Conservation (phyloP, 1,140 invertebrate species). For the Pachypeltis micranthus region DNA sequence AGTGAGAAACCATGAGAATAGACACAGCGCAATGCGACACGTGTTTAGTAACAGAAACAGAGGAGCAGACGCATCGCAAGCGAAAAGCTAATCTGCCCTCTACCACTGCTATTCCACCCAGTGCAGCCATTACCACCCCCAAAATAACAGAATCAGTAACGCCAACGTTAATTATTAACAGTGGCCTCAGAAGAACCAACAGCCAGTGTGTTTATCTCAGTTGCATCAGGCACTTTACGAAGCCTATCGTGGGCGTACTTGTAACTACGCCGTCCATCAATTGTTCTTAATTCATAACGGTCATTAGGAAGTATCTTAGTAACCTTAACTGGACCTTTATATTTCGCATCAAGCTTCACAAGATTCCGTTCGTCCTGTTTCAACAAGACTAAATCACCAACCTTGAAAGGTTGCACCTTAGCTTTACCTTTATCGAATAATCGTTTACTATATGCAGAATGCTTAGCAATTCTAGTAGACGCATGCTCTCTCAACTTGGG, state of each 20-base stretch:
- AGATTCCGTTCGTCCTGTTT: not conserved
- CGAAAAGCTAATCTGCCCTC: slow-evolving; percentile 4
- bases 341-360: not conserved
- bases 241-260: slow-evolving; percentile 2
- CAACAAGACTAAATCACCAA: not conserved
- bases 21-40: slow-evolving; percentile 9
- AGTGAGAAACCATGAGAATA: slow-evolving; percentile 1
- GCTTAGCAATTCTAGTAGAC: not conserved
- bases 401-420: slow-evolving; percentile 4
- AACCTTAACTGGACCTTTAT: not conserved
- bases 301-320: slow-evolving; percentile 4
- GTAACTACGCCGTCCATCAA: not conserved
- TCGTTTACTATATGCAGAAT: not conserved
- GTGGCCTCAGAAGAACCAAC: not conserved
- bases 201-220: not conserved
- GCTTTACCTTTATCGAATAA: slow-evolving; percentile 2
- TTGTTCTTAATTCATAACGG: not conserved
- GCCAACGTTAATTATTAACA: not conserved
- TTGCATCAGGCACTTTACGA: slow-evolving; percentile 7
- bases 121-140: not conserved
- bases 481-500: not conserved
- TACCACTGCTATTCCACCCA: not conserved
- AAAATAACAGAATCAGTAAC: not conserved
- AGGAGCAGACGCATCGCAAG: slow-evolving; percentile 3
- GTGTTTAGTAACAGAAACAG: not conserved